A percentile compares a stretch with the other conserved stretches of the same genome.
Conservation (phyloP, 2,888 invertebrate genomes). For the Sesia bembeciformis region DNA sequence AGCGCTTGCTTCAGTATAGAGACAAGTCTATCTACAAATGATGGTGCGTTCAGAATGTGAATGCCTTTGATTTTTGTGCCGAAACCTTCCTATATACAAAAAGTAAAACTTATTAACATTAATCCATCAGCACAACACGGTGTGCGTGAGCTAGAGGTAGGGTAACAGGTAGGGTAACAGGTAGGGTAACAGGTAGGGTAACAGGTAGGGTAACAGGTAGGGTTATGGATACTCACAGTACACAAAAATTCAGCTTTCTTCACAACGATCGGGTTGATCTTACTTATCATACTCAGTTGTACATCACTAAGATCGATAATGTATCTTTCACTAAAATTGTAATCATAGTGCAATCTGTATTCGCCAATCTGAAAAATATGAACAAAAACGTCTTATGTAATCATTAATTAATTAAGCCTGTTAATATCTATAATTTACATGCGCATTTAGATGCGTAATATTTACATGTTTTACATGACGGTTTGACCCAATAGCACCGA, state of each 20-base stretch:
- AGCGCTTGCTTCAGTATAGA: slow-evolving; percentile 51
- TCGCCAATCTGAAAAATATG: slow-evolving; percentile 49
- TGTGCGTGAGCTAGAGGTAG: neutral
- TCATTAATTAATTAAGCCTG: neutral
- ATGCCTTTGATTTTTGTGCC: slow-evolving; percentile 63
- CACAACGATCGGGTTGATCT: slow-evolving; percentile 49
- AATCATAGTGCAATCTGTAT: slow-evolving; percentile 49
- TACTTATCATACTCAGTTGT: slow-evolving; percentile 31
- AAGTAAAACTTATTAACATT: neutral
- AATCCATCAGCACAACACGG: neutral
- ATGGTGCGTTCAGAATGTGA: slow-evolving; percentile 54
- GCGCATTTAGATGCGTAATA: too few species aligned
- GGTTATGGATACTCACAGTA: slow-evolving; percentile 32
- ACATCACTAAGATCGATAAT: slow-evolving; percentile 49
- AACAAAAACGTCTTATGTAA: too few species aligned
- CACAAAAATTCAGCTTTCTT: slow-evolving; percentile 57
- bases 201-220: neutral
- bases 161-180: too few species aligned
- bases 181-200: too few species aligned
- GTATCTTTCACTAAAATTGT: slow-evolving; percentile 41
- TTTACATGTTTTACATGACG: too few species aligned
- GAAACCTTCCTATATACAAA: slow-evolving; percentile 45
- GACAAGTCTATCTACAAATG: slow-evolving; percentile 49
- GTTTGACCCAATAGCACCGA: neutral
- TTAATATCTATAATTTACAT: neutral